A percentile compares a stretch with the other conserved stretches of the same genome.
Evolutionary conservation across 1,140 invertebrate genomes (phyloP).

Genomic region (Drosophila orena): DNA sequence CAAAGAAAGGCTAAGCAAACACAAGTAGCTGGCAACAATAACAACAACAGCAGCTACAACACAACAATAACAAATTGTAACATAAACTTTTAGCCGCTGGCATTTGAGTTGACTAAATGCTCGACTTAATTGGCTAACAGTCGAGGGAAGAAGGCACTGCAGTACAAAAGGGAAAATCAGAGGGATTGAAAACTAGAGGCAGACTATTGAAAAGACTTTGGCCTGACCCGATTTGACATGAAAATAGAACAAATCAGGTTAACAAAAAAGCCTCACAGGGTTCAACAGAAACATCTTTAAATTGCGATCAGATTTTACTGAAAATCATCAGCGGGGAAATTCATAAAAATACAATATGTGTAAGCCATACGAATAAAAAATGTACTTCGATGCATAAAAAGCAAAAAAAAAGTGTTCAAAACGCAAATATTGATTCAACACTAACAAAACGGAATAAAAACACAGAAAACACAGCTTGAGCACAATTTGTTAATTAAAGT

Average conservation of each 20-base stretch:
- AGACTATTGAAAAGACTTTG: constrained; percentile 23
- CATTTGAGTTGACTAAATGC: constrained; percentile 74
- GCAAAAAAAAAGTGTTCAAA: background rate
- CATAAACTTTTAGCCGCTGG: constrained; percentile 57
- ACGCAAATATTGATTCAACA: background rate
- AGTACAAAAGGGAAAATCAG: constrained; percentile 9
- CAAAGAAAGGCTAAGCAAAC: constrained; percentile 69
- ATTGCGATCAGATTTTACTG: too few relatives aligned
- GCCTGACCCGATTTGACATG: constrained; percentile 16
- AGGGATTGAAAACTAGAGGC: constrained; percentile 22
- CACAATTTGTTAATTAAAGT: constrained; percentile 3
- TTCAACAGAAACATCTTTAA: background rate
- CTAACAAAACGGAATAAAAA: background rate
- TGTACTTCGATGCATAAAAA: too few relatives aligned
- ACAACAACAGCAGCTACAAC: constrained; percentile 26
- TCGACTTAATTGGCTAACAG: constrained; percentile 69
- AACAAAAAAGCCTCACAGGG: background rate
- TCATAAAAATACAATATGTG: too few relatives aligned
- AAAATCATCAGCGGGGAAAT: too few relatives aligned
- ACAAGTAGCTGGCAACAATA: constrained; percentile 56
- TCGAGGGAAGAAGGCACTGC: constrained; percentile 4
- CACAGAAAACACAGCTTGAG: background rate
- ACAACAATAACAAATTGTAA: constrained; percentile 48
- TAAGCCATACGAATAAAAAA: too few relatives aligned
- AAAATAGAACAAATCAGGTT: constrained; percentile 11